A percentile compares a stretch with the other conserved stretches of the same genome.
Conservation (phyloP, 2,888 invertebrate species). For the Nyleta sp. region DNA sequence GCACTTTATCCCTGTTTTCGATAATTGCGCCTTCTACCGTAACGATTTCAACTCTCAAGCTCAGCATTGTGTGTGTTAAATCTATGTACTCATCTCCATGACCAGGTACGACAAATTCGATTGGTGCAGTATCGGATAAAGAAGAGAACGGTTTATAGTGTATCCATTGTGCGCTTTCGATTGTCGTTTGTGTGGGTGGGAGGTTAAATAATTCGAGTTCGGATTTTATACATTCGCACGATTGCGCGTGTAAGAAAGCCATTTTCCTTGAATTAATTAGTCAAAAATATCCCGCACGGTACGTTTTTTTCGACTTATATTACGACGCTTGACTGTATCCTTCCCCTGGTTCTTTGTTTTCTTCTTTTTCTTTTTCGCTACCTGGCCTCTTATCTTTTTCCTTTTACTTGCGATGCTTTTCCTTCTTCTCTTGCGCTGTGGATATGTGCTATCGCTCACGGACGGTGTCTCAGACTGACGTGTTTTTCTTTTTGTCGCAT, state of each 20-base stretch:
- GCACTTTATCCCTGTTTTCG: not conserved
- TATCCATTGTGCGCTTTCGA: constrained; percentile 65
- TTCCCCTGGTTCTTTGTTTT: not conserved
- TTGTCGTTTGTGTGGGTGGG: constrained; percentile 67
- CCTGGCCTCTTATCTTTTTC: too few species aligned
- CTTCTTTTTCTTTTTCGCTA: not conserved
- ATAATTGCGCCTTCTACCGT: not conserved
- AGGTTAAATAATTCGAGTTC: constrained; percentile 68
- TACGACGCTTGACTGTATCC: not conserved
- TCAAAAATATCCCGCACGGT: constrained; percentile 5
- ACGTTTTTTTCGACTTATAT: not conserved
- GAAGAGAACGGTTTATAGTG: constrained; percentile 68
- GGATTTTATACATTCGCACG: constrained; percentile 13
- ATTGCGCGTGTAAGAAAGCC: constrained; percentile 17
- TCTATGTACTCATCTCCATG: constrained; percentile 67
- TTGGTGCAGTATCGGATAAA: constrained; percentile 65
- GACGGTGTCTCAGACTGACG: too few species aligned
- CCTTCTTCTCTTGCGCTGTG: too few species aligned
- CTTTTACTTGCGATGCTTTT: too few species aligned
- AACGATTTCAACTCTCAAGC: not conserved
- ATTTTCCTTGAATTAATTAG: constrained; percentile 9
- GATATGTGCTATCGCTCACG: too few species aligned
- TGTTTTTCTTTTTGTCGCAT: not conserved
- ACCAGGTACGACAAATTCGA: constrained; percentile 69
- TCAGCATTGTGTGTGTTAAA: constrained; percentile 61